These are phyloP conservation scores for Anguilla pacifica DNA, from an alignment of 2,797 vertebrate species.

Conservation along the genomic window DNA sequence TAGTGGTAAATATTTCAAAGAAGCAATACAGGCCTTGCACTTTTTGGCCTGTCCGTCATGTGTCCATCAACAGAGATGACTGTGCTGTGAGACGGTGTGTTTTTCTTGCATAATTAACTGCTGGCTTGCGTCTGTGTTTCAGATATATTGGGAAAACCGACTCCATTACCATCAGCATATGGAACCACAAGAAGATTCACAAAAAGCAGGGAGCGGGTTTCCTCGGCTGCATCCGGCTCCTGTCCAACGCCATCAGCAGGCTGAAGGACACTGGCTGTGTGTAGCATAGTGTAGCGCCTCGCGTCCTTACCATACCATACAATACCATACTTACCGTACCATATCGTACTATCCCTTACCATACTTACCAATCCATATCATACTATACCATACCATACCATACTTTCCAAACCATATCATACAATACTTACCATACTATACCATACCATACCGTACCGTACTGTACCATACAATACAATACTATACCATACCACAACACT, in stretches of 20 bases:
- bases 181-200: conserved; percentile 99
- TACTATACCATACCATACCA: too few species aligned
- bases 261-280: conserved; percentile 98
- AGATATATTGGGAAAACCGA: conserved; percentile 96
- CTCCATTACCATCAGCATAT: conserved; percentile 98
- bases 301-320: not conserved
- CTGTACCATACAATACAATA: too few species aligned
- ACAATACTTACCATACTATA: too few species aligned
- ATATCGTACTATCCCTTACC: not conserved
- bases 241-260: conserved; percentile 96
- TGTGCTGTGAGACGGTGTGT: too few species aligned
- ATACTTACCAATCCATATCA: not conserved
- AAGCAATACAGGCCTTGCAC: not conserved
- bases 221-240: conserved; percentile 93
- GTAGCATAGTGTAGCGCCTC: conserved; percentile 45
- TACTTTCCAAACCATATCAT: too few species aligned
- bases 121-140: conserved; percentile 17
- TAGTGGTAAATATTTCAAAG: not conserved
- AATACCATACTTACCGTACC: too few species aligned
- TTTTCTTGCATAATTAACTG: too few species aligned
- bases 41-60: not conserved
- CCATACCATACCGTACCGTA: not conserved
- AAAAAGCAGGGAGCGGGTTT: conserved; percentile 97
- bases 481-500: too few species aligned
- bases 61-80: not conserved